Evolutionary conservation across 2,113 vertebrate species (phyloP).

Genomic region (Nicator chloris): DNA sequence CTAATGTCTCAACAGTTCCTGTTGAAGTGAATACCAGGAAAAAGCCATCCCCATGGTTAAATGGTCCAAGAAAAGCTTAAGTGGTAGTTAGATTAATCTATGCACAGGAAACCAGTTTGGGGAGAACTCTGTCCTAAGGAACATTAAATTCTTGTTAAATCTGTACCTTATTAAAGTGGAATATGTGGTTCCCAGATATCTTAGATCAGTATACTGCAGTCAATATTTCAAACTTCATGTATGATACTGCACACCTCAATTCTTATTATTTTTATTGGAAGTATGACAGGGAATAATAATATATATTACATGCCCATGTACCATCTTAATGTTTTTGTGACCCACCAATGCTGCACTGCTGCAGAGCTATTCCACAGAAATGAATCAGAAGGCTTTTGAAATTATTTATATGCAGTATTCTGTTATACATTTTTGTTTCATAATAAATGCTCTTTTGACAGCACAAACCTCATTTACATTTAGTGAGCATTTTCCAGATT

Average conservation of each 20-base stretch:
- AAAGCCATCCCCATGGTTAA: neutral
- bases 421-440: neutral
- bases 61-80: neutral
- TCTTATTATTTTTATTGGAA: neutral
- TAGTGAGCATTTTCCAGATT: neutral
- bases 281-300: neutral
- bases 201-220: neutral
- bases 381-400: neutral
- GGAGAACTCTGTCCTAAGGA: neutral
- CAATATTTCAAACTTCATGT: neutral
- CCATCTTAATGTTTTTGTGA: neutral
- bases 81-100: neutral
- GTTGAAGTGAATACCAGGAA: neutral
- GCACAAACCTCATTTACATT: neutral
- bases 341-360: neutral
- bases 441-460: neutral
- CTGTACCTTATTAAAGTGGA: neutral
- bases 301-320: neutral
- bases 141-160: neutral
- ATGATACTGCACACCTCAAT: neutral
- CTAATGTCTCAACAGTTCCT: neutral
- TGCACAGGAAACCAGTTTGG: neutral
- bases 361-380: neutral
- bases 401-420: neutral
- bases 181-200: neutral